Base-by-base conservation (phyloP, 2,113 vertebrate genomes). In the Scopus umbretta region DNA sequence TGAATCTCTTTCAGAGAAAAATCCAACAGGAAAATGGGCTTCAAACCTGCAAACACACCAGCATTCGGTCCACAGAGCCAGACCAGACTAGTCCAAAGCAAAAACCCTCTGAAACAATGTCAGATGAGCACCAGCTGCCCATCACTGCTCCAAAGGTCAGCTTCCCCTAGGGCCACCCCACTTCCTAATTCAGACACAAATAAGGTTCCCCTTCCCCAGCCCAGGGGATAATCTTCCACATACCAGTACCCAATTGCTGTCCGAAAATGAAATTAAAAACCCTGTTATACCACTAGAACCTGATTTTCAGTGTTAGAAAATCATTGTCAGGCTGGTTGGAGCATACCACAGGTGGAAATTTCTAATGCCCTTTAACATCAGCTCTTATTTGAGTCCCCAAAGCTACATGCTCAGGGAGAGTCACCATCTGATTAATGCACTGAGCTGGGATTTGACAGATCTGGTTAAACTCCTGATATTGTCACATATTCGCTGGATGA, bases 91-190 rank as follows among this genome's bases (percentile, higher is more conserved):
- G 29, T 30, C 11, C 38, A 27, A 80, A 52, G 13, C 5, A 67
- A 92, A 79, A n/a, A 4, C 32, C 16, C 30, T 84, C 61, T 49
- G 76, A 84, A 83, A 93, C 1, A 1, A 5, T 14, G 13, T 17
- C 42, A 38, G n/a, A 63, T 19, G 18, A 61, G 10, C 55, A 25
- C 27, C 29, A 58, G 27, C 40, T 84, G 29, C 26, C 78, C 29
- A 30, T 10, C 66, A 34, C 30, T 68, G 18, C 32, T 52, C 47
- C 0, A 2, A 47, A 90, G 65, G 38, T 75, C 4, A 2, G 8
- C 43, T 80, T 12, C n/a, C 23, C 13, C 5, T 0, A 0, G 66
- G 27, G 27, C 25, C 17, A 55, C 52, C 23, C 18, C 26, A 16
- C 9, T 75, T 89, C 67, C 40, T 49, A 72, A 65, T 10, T 65